Evolutionary conservation across 2,888 invertebrate species (phyloP).

Genomic region (Lasiommata megera): DNA sequence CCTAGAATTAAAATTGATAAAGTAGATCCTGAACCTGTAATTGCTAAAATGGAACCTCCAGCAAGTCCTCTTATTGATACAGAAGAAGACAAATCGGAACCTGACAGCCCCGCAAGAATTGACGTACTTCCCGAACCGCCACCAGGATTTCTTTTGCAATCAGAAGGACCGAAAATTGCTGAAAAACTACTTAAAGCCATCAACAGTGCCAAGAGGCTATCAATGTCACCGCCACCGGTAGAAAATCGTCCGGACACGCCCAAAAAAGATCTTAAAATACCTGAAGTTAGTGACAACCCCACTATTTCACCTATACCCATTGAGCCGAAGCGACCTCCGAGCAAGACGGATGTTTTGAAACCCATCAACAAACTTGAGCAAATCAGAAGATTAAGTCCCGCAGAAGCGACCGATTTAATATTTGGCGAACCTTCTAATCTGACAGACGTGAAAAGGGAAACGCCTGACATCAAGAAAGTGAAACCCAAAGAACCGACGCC

Average conservation of each 20-base stretch:
- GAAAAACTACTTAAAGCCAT: slow-evolving; percentile 83
- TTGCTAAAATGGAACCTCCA: slow-evolving; percentile 54
- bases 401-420: slow-evolving; percentile 54
- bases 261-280: slow-evolving; percentile 46
- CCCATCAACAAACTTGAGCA: slow-evolving; percentile 48
- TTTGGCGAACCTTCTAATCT: slow-evolving; percentile 68
- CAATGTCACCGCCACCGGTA: slow-evolving; percentile 69
- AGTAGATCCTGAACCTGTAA: slow-evolving; percentile 46
- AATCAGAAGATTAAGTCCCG: slow-evolving; percentile 49
- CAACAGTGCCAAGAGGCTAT: slow-evolving; percentile 79
- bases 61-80: slow-evolving; percentile 71
- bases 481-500: slow-evolving; percentile 59
- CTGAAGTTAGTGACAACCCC: slow-evolving; percentile 27
- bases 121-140: slow-evolving; percentile 76
- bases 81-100: slow-evolving; percentile 75
- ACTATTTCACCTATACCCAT: slow-evolving; percentile 38
- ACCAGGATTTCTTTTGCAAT: slow-evolving; percentile 68
- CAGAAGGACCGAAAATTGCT: slow-evolving; percentile 82
- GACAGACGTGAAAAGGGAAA: slow-evolving; percentile 57
- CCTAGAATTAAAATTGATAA: slow-evolving; percentile 48
- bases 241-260: slow-evolving; percentile 57
- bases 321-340: slow-evolving; percentile 46
- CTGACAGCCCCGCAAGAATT: slow-evolving; percentile 72
- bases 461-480: slow-evolving; percentile 57
- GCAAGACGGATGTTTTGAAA: slow-evolving; percentile 49